Conservation (phyloP, 2,113 vertebrate species). For the Bufo bufo region DNA sequence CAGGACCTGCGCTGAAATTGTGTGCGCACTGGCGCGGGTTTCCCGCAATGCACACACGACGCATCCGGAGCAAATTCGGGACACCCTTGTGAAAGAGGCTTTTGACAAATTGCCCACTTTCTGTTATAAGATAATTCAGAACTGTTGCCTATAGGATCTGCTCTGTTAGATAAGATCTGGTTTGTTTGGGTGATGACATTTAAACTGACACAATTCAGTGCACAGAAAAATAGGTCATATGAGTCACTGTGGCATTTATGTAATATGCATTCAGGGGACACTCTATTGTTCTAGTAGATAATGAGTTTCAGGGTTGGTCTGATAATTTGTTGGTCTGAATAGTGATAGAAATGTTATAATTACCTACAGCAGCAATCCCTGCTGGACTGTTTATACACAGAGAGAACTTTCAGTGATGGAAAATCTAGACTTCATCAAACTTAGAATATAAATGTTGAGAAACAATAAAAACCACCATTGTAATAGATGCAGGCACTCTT, state of each 20-base stretch:
- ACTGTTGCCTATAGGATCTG: not conserved
- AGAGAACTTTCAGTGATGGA: not conserved
- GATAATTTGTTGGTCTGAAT: slow-evolving; percentile 8
- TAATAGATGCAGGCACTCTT: not conserved
- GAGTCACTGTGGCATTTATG: slow-evolving; percentile 27
- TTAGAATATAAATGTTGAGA: not conserved
- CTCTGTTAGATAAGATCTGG: not conserved
- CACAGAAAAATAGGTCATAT: slow-evolving; percentile 40
- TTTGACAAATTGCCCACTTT: not conserved
- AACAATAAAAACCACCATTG: not conserved
- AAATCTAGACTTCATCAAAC: not conserved
- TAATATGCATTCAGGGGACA: slow-evolving; percentile 27
- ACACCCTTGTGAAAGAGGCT: too few relatives aligned
- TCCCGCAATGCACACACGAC: too few relatives aligned
- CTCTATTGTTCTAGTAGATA: slow-evolving; percentile 2
- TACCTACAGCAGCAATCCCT: not conserved
- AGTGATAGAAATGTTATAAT: not conserved
- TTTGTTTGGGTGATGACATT: slow-evolving; percentile 25
- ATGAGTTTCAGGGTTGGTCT: slow-evolving; percentile 24
- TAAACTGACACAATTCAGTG: slow-evolving; percentile 24
- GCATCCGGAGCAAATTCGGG: too few relatives aligned
- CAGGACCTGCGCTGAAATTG: too few relatives aligned
- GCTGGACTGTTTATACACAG: not conserved
- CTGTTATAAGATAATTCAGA: not conserved
- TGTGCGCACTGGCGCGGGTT: too few relatives aligned